Evolutionary conservation across 2,113 vertebrate genomes (phyloP).

Genomic region (Smithornis capensis): DNA sequence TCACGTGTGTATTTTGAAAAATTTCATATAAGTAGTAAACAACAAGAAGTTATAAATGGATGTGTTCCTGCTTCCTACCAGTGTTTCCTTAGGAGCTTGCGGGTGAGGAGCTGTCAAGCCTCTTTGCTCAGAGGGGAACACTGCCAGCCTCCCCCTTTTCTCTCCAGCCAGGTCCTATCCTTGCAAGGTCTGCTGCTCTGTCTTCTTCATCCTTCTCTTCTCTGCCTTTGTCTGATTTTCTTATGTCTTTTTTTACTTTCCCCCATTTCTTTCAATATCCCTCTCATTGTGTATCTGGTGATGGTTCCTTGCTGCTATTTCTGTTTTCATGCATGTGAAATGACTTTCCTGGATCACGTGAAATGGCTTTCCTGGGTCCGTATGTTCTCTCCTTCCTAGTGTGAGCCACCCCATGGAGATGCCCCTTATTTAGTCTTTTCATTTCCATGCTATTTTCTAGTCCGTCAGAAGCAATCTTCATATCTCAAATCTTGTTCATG

Average conservation of each 20-base stretch:
- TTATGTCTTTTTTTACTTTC: neutral
- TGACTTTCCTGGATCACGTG: neutral
- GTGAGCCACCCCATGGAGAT: neutral
- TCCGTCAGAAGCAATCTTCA: accelerated
- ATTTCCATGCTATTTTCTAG: neutral
- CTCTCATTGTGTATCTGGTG: neutral
- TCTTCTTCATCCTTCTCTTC: neutral
- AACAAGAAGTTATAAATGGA: neutral
- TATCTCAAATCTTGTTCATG: neutral
- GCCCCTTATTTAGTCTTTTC: neutral
- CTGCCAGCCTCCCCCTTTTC: neutral
- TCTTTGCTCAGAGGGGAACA: accelerated
- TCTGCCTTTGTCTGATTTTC: neutral
- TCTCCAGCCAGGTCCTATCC: neutral
- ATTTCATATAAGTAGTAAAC: neutral
- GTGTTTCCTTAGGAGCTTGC: accelerated
- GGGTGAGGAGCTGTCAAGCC: neutral
- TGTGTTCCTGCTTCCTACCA: neutral
- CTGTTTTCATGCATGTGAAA: neutral
- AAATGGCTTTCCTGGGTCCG: neutral
- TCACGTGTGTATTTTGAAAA: neutral
- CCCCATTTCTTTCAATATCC: neutral
- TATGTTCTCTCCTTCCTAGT: neutral
- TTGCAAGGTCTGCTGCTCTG: neutral
- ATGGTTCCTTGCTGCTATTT: neutral